These are phyloP conservation scores for Galleria mellonella DNA, from an alignment of 1,140 invertebrate genomes.

Conservation along the genomic window DNA sequence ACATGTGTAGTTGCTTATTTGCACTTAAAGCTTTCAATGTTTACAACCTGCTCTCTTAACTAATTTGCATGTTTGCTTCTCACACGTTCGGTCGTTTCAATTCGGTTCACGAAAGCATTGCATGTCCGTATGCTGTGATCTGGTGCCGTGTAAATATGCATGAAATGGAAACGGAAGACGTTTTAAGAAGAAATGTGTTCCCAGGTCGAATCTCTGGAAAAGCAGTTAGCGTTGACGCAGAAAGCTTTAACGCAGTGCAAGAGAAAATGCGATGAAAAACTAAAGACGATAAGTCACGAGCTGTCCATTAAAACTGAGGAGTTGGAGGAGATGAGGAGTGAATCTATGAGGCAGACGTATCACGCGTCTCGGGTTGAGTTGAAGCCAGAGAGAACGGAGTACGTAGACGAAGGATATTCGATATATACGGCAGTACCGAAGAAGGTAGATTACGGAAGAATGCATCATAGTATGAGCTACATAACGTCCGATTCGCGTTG, in stretches of 20 bases:
- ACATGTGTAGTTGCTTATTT: constrained; percentile 20
- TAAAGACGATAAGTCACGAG: constrained; percentile 67
- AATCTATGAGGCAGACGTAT: constrained; percentile 54
- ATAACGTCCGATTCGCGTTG: constrained; percentile 54
- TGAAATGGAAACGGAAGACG: constrained; percentile 29
- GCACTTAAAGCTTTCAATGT: constrained; percentile 19
- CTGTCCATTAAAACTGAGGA: constrained; percentile 69
- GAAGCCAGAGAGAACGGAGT: constrained; percentile 59
- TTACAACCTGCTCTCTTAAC: constrained; percentile 7
- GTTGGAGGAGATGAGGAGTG: constrained; percentile 60
- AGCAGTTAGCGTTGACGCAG: constrained; percentile 64
- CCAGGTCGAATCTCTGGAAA: constrained; percentile 73
- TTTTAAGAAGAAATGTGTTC: constrained; percentile 64
- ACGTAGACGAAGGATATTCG: constrained; percentile 58
- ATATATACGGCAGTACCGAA: constrained; percentile 62
- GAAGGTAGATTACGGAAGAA: constrained; percentile 59
- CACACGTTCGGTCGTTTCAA: constrained; percentile 21
- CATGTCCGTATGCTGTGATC: constrained; percentile 30
- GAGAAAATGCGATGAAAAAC: constrained; percentile 64
- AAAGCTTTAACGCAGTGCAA: constrained; percentile 63
- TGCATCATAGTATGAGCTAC: constrained; percentile 66
- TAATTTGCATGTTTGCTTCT: constrained; percentile 32
- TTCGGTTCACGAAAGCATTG: constrained; percentile 32
- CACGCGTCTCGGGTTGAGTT: constrained; percentile 55
- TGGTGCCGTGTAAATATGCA: constrained; percentile 49